Evolutionary conservation across 2,797 vertebrate species (phyloP).

Genomic region (Mormyrus proboscirostris): DNA sequence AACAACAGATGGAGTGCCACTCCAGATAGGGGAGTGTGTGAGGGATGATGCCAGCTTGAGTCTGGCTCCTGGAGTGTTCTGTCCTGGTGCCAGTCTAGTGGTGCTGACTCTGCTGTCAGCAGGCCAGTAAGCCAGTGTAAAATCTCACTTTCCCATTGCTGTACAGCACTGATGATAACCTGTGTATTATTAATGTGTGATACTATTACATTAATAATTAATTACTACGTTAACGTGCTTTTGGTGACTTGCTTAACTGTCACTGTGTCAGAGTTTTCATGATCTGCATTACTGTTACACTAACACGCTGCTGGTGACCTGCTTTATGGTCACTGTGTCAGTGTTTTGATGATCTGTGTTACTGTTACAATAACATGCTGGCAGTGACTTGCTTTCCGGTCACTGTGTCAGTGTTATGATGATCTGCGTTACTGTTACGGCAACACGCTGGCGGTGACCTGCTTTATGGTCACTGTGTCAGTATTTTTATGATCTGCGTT

Average conservation of each 20-base stretch:
- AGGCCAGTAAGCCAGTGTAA: not conserved
- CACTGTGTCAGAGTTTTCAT: not conserved
- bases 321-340: not conserved
- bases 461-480: not conserved
- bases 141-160: not conserved
- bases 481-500: not conserved
- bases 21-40: not conserved
- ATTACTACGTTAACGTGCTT: not conserved
- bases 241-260: not conserved
- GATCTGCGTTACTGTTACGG: not conserved
- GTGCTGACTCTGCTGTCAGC: not conserved
- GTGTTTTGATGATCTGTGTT: not conserved
- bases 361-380: not conserved
- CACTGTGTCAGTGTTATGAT: not conserved
- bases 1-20: conserved; percentile 16
- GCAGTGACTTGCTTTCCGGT: not conserved
- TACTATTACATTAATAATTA: not conserved
- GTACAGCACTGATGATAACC: not conserved
- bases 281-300: not conserved
- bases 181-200: not conserved
- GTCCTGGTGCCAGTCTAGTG: not conserved
- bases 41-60: not conserved
- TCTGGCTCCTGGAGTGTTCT: not conserved
- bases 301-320: not conserved
- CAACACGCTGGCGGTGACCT: too few species aligned